Conservation (phyloP, 1,140 invertebrate genomes). For the Eupeodes corollae region DNA sequence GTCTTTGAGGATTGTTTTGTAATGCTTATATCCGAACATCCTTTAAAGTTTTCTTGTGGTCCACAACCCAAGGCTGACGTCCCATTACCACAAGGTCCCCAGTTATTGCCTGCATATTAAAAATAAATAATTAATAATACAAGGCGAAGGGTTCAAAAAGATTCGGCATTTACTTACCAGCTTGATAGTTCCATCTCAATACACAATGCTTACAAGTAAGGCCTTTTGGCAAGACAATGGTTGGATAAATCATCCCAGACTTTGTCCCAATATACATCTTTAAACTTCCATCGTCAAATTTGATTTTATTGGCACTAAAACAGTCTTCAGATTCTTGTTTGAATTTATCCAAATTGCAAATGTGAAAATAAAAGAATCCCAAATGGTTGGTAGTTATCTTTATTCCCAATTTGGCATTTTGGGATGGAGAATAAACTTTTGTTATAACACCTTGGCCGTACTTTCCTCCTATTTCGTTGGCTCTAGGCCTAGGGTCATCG, state of each 20-base stretch:
- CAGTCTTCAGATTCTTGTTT: slow-evolving; percentile 21
- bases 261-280: slow-evolving; percentile 9
- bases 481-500: slow-evolving; percentile 39
- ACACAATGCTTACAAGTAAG: slow-evolving; percentile 42
- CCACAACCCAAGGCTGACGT: slow-evolving; percentile 44
- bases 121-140: too few relatives aligned
- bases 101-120: slow-evolving; percentile 40
- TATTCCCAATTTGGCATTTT: slow-evolving; percentile 32
- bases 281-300: slow-evolving; percentile 13
- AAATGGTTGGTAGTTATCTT: slow-evolving; percentile 42
- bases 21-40: slow-evolving; percentile 57
- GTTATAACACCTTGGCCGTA: slow-evolving; percentile 47
- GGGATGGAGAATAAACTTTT: slow-evolving; percentile 25
- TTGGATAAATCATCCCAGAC: slow-evolving; percentile 9
- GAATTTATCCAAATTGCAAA: slow-evolving; percentile 40
- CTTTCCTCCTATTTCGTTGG: slow-evolving; percentile 49
- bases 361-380: slow-evolving; percentile 43
- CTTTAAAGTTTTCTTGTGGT: slow-evolving; percentile 53
- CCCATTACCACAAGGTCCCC: slow-evolving; percentile 42
- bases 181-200: slow-evolving; percentile 16
- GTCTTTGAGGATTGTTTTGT: neutral
- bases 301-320: slow-evolving; percentile 30
- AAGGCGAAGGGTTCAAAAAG: too few relatives aligned
- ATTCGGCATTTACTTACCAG: slow-evolving; percentile 39
- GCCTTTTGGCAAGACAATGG: slow-evolving; percentile 10